phyloP scores from a whole-genome alignment of 2,888 invertebrate species.

The Ditula angustiorana region DNA sequence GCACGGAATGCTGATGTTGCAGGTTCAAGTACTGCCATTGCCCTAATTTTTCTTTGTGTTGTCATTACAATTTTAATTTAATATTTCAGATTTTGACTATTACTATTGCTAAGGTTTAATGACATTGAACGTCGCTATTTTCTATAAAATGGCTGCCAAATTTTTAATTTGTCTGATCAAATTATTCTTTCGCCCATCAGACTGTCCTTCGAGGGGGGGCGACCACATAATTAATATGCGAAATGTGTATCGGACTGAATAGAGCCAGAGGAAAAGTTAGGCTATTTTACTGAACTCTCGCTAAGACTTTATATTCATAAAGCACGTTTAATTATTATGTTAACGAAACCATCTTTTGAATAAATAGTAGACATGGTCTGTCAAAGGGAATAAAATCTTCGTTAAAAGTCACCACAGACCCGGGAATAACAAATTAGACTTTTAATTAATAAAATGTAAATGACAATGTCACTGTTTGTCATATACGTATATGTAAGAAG shows the following conservation, averaged over 20 bases:
- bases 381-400: slow-evolving; percentile 77
- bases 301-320: slow-evolving; percentile 82
- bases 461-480: slow-evolving; percentile 13
- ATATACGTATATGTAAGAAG: background rate
- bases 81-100: background rate
- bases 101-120: too few relatives aligned
- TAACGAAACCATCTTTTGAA: slow-evolving; percentile 83
- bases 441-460: slow-evolving; percentile 34
- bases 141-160: background rate
- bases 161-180: slow-evolving; percentile 3
- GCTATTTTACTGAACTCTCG: slow-evolving; percentile 77
- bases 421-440: slow-evolving; percentile 30
- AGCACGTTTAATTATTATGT: slow-evolving; percentile 84
- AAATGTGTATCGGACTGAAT: slow-evolving; percentile 76
- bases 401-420: slow-evolving; percentile 55
- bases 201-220: slow-evolving; percentile 50
- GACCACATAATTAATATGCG: slow-evolving; percentile 73
- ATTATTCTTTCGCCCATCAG: slow-evolving; percentile 50
- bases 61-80: too few relatives aligned
- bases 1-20: too few relatives aligned
- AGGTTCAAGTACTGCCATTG: too few relatives aligned
- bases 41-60: too few relatives aligned
- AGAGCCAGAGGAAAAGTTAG: slow-evolving; percentile 71
- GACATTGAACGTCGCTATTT: too few relatives aligned
- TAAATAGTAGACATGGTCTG: slow-evolving; percentile 78